These are phyloP conservation scores for Liopterus haemorrhoidalis DNA, from an alignment of 2,888 invertebrate species.

Conservation along the genomic window DNA sequence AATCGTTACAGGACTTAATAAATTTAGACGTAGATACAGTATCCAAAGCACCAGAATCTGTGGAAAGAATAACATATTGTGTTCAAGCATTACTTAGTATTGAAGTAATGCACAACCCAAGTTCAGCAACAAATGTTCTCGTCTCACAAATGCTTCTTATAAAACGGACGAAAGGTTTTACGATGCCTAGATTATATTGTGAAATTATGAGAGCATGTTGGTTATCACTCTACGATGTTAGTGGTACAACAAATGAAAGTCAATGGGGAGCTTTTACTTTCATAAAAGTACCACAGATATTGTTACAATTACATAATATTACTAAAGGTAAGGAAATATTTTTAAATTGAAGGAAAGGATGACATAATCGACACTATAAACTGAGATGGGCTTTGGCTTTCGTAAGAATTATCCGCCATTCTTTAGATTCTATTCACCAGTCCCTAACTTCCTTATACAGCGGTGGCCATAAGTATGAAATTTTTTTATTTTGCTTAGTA, in stretches of 20 bases:
- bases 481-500: too few species aligned
- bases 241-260: constrained; percentile 76
- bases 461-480: too few species aligned
- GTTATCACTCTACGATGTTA: constrained; percentile 81
- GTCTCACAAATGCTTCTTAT: constrained; percentile 79
- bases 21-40: constrained; percentile 59
- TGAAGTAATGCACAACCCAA: constrained; percentile 78
- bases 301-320: constrained; percentile 61
- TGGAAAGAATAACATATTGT: constrained; percentile 65
- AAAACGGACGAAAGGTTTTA: constrained; percentile 75
- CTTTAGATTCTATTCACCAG: too few species aligned
- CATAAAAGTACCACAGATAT: constrained; percentile 79
- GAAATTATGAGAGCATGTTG: constrained; percentile 87
- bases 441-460: too few species aligned
- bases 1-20: constrained; percentile 56
- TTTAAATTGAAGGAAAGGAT: too few species aligned
- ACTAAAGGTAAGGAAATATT: constrained; percentile 53
- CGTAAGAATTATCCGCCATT: too few species aligned
- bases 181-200: constrained; percentile 74
- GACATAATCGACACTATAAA: too few species aligned
- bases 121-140: constrained; percentile 72
- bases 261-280: constrained; percentile 94
- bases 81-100: constrained; percentile 77
- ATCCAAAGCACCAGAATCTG: constrained; percentile 50
- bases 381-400: too few species aligned